phyloP scores from a whole-genome alignment of 1,140 invertebrate genomes.

The Halotydeus destructor region DNA sequence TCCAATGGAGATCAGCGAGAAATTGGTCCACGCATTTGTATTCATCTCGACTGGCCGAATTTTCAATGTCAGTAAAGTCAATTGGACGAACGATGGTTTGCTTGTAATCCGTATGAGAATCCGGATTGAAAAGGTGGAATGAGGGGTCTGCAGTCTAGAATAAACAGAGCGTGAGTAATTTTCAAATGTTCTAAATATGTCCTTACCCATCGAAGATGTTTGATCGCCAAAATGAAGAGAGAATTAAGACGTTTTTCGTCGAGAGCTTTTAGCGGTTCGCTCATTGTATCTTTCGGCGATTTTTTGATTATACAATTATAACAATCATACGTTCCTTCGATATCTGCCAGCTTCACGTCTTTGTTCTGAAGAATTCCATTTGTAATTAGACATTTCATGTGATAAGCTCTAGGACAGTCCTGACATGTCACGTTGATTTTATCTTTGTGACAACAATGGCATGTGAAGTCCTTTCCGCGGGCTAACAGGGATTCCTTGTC shows the following conservation, averaged over 20 bases:
- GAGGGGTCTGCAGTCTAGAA: slow-evolving; percentile 9
- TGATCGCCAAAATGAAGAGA: slow-evolving; percentile 5
- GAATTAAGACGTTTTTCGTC: background rate
- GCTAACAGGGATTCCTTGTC: too few species aligned
- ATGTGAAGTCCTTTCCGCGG: too few species aligned
- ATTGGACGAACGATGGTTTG: slow-evolving; percentile 65
- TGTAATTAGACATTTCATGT: slow-evolving; percentile 46
- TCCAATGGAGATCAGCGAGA: slow-evolving; percentile 69
- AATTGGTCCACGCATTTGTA: slow-evolving; percentile 74
- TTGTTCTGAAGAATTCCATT: slow-evolving; percentile 42
- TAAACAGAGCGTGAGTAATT: too few species aligned
- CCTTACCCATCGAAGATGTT: too few species aligned
- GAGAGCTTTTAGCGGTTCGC: background rate
- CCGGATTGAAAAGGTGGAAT: slow-evolving; percentile 43
- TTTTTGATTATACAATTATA: too few species aligned
- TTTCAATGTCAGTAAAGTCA: slow-evolving; percentile 49
- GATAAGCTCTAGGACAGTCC: slow-evolving; percentile 59
- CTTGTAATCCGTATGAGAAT: slow-evolving; percentile 46
- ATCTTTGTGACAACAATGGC: slow-evolving; percentile 43
- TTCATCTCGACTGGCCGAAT: slow-evolving; percentile 46
- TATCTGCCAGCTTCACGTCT: too few species aligned
- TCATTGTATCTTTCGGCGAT: background rate
- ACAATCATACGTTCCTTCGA: too few species aligned
- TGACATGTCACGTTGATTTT: slow-evolving; percentile 40
- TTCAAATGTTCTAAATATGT: too few species aligned